These are phyloP conservation scores for Colossoma macropomum DNA, from an alignment of 2,113 vertebrate species.

Conservation along the genomic window DNA sequence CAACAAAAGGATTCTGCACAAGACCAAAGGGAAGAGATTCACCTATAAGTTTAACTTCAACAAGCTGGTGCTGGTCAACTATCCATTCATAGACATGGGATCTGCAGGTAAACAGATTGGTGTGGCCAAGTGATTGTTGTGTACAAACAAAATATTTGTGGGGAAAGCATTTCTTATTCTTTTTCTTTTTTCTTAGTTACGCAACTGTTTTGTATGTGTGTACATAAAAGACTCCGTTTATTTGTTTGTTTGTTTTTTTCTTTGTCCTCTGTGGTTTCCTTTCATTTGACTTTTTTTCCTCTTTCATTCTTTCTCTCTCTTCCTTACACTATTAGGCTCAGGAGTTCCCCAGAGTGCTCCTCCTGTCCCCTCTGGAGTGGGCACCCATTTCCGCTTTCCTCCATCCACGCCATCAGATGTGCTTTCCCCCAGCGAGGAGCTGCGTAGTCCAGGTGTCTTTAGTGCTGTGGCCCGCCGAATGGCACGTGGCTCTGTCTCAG, in stretches of 20 bases:
- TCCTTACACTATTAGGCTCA: slow-evolving; percentile 73
- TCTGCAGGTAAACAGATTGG: slow-evolving; percentile 69
- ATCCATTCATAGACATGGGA: slow-evolving; percentile 90
- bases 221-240: no score
- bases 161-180: no score
- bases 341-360: slow-evolving; percentile 90
- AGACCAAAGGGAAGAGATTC: slow-evolving; percentile 93
- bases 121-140: neutral
- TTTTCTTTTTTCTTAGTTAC: no score
- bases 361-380: slow-evolving; percentile 81
- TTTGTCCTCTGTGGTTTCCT: neutral
- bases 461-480: slow-evolving; percentile 82
- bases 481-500: slow-evolving; percentile 87
- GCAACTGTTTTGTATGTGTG: no score
- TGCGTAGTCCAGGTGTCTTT: slow-evolving; percentile 86
- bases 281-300: neutral
- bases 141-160: neutral
- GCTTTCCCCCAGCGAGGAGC: slow-evolving; percentile 87
- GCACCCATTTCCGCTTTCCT: slow-evolving; percentile 89
- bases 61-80: slow-evolving; percentile 93
- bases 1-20: slow-evolving; percentile 93
- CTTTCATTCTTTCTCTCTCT: neutral
- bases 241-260: no score
- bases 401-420: slow-evolving; percentile 87
- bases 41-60: slow-evolving; percentile 97